Conservation (phyloP, 2,797 vertebrate genomes). For the Acrossocheilus wenchowensis region DNA sequence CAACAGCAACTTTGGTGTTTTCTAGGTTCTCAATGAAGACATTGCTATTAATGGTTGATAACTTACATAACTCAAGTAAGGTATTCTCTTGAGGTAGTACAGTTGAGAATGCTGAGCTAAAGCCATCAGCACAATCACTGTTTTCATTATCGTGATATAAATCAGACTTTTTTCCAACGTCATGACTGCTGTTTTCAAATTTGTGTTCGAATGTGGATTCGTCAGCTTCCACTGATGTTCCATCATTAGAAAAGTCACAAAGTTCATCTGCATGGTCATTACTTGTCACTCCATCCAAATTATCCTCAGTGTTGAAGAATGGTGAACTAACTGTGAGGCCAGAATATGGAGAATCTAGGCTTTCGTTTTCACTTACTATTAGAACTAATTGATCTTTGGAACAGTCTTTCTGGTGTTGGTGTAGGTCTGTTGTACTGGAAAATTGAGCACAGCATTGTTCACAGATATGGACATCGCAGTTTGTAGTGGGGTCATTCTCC, state of each 20-base stretch:
- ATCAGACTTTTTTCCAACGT: conserved; percentile 28
- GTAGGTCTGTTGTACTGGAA: conserved; percentile 94
- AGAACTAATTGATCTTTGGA: conserved; percentile 98
- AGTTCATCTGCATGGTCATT: conserved; percentile 88
- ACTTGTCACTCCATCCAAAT: conserved; percentile 87
- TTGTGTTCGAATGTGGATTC: conserved; percentile 81
- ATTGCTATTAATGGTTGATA: conserved; percentile 96
- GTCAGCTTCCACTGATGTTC: conserved; percentile 83
- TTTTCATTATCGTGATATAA: conserved; percentile 45
- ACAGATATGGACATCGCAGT: conserved; percentile 93
- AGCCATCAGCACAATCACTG: conserved; percentile 75
- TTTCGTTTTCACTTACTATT: conserved; percentile 90
- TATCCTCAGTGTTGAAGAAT: conserved; percentile 88
- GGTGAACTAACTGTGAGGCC: conserved; percentile 87
- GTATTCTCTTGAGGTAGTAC: conserved; percentile 93
- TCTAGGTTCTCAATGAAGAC: conserved; percentile 98
- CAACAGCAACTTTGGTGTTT: conserved; percentile 98
- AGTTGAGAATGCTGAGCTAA: conserved; percentile 90
- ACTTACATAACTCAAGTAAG: conserved; percentile 90
- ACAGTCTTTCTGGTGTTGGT: conserved; percentile 98
- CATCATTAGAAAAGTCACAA: conserved; percentile 86
- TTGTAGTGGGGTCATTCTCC: conserved; percentile 85
- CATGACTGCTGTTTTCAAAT: conserved; percentile 66
- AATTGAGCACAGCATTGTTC: conserved; percentile 98
- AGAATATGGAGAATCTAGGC: conserved; percentile 86